Evolutionary conservation across 2,797 vertebrate species (phyloP).

Genomic region (Typhlichthys eigenmanni): DNA sequence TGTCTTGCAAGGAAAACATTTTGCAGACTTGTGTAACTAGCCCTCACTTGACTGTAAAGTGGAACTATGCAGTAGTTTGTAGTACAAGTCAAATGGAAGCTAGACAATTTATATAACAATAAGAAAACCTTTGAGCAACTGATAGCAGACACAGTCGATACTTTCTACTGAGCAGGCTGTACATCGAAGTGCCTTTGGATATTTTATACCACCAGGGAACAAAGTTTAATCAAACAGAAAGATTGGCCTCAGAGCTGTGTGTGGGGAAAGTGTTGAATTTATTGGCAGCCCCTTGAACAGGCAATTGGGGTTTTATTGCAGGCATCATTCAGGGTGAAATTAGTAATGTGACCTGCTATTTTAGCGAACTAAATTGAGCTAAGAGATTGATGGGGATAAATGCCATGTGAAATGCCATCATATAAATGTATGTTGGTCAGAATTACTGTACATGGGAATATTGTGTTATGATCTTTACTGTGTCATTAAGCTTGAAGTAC

Average conservation of each 20-base stretch:
- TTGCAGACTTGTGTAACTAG: too few species aligned
- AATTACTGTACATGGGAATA: constrained; percentile 26
- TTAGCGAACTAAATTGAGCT: constrained; percentile 65
- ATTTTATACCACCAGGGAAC: constrained; percentile 64
- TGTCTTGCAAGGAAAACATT: too few species aligned
- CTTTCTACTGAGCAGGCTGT: constrained; percentile 59
- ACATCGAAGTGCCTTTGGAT: constrained; percentile 68
- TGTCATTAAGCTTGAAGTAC: constrained; percentile 9
- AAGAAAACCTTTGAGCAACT: constrained; percentile 27
- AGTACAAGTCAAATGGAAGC: too few species aligned
- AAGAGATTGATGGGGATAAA: constrained; percentile 67
- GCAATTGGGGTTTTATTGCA: constrained; percentile 70
- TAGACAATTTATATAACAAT: neutral
- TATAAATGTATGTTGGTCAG: constrained; percentile 47
- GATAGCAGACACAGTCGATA: constrained; percentile 60
- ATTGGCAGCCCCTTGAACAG: constrained; percentile 66
- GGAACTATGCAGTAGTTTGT: too few species aligned
- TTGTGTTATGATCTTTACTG: too few species aligned
- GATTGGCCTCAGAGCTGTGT: constrained; percentile 62
- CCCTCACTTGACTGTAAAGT: too few species aligned
- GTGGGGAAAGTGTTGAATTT: constrained; percentile 59
- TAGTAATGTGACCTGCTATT: constrained; percentile 67
- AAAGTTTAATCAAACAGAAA: constrained; percentile 76
- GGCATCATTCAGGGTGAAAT: constrained; percentile 69
- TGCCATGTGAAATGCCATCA: constrained; percentile 72